Base-by-base conservation (phyloP, 2,113 vertebrate genomes). In the Hassar affinis region DNA sequence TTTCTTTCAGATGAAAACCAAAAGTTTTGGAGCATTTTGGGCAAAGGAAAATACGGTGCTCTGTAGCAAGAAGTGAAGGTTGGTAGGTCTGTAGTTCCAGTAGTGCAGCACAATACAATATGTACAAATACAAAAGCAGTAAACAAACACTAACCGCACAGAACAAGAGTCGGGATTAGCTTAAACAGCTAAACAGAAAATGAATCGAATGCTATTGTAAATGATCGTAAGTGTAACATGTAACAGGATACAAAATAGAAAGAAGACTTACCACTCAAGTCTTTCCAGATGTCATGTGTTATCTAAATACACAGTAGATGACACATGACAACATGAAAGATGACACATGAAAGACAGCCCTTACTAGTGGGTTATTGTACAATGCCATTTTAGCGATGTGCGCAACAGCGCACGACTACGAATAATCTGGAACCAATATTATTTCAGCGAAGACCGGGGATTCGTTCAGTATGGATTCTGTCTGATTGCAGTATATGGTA, bases 401-500 rank as follows among this genome's bases (percentile, higher is more conserved):
- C 78, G 49, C 30, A 66, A 38, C 18, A 15, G 30, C 8, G 15
- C 6, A 84, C 69, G 12, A 9, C 25, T 30, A 22, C 10, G 33
- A 54, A 64, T 45, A 54, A 45, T 68, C 49, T 77, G 81, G 56
- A 83, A 62, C 20, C 47, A 66, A 59, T 75, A 49, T 54, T 49
- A 64, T 27, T 66, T 42, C 47, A 52, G 57, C 27, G 8, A 83
- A 77, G 57, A 42, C 59, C 51, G 68, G 52, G 25, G 17, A 30
- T 52, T 14, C 27, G 52, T 80, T 80, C 30, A 52, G 61, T 62
- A 76, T 66, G 15, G 71, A 64, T 77, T 59, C 51, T 75, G 38
- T 54, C 62, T 78, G 27, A 78, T 78, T 78, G 33, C 42, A 75
- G 25, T 76, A 76, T 25, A 80, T 52, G 42, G 57, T 80, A 59